Evolutionary conservation across 2,113 vertebrate species (phyloP).

Genomic region (Protobothrops flavoviridis): DNA sequence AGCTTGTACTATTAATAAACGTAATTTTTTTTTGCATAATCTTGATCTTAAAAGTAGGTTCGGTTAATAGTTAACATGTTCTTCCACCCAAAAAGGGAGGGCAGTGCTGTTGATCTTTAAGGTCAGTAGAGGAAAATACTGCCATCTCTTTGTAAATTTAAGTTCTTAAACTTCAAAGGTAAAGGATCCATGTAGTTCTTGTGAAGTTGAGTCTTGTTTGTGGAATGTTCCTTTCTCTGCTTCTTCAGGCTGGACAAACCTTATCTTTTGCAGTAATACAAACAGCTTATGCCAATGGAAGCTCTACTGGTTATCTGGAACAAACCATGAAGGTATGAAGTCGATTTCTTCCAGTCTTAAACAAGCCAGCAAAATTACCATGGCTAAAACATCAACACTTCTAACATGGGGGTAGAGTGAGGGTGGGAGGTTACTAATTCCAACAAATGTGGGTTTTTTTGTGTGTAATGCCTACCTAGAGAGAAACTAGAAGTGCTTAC

Average conservation of each 20-base stretch:
- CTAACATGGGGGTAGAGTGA: neutral
- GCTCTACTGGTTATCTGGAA: constrained; percentile 87
- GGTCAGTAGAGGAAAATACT: neutral
- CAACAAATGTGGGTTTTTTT: neutral
- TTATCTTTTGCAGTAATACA: constrained; percentile 88
- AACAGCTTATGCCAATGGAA: constrained; percentile 95
- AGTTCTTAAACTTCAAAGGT: neutral
- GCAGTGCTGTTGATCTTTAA: neutral
- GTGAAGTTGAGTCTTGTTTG: neutral
- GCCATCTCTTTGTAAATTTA: neutral
- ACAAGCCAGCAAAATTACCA: neutral
- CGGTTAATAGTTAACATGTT: neutral
- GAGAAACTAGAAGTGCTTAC: neutral
- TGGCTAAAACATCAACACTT: neutral
- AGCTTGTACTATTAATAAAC: neutral
- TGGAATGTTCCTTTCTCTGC: constrained; percentile 31
- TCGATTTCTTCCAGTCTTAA: neutral
- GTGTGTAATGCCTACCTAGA: neutral
- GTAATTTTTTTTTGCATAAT: neutral
- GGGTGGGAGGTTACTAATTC: neutral
- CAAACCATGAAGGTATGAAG: constrained; percentile 85
- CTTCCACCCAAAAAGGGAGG: neutral
- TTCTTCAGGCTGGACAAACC: constrained; percentile 76
- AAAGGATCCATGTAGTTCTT: neutral
- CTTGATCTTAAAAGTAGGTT: neutral